These are phyloP conservation scores for Papilio dardanus DNA, from an alignment of 1,140 invertebrate genomes.

Conservation along the genomic window DNA sequence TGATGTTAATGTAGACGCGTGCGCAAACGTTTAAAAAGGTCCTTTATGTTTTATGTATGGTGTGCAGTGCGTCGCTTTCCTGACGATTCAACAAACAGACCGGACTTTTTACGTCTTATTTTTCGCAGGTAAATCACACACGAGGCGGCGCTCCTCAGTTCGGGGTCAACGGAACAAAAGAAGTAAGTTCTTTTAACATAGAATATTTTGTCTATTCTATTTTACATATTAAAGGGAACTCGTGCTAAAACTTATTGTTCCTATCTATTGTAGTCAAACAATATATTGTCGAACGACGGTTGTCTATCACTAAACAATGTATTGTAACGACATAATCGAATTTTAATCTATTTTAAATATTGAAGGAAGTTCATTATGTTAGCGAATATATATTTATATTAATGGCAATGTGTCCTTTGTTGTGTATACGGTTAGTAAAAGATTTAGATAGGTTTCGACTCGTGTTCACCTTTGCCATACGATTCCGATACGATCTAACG, in stretches of 20 bases:
- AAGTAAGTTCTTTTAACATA: slow-evolving; percentile 59
- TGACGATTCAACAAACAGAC: slow-evolving; percentile 28
- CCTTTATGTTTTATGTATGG: slow-evolving; percentile 17
- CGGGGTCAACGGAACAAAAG: slow-evolving; percentile 77
- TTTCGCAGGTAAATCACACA: slow-evolving; percentile 76
- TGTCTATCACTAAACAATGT: not conserved
- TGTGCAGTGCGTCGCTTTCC: slow-evolving; percentile 9
- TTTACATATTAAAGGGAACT: slow-evolving; percentile 24
- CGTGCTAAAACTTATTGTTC: slow-evolving; percentile 5
- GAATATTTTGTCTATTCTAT: slow-evolving; percentile 15
- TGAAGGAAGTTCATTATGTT: not conserved
- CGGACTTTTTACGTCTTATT: slow-evolving; percentile 42
- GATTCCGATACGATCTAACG: slow-evolving; percentile 1
- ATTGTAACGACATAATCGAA: not conserved
- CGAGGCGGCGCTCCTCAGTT: slow-evolving; percentile 70
- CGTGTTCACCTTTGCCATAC: slow-evolving; percentile 9
- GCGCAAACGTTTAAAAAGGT: slow-evolving; percentile 14
- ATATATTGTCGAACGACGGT: not conserved
- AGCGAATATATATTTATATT: not conserved
- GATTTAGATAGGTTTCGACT: not conserved
- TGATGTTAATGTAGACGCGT: slow-evolving; percentile 1
- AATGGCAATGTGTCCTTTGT: not conserved
- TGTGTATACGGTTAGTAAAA: not conserved
- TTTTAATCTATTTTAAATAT: not conserved
- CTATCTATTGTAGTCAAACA: slow-evolving; percentile 7